Percentiles rank a stretch among this genome's conserved stretches.
Evolutionary conservation across 1,140 invertebrate species (phyloP).

Genomic region (Zaprionus camerounensis): DNA sequence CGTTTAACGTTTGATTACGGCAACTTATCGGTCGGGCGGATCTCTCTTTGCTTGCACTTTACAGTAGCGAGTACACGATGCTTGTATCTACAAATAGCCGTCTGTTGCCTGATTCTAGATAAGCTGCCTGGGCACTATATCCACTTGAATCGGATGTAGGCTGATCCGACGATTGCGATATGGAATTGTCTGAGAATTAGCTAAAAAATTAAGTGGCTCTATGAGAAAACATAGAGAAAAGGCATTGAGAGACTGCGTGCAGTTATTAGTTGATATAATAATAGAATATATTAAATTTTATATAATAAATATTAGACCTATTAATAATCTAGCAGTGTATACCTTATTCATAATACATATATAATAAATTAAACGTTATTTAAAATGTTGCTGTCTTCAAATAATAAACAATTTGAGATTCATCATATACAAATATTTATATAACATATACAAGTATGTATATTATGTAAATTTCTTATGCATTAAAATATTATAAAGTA

Average conservation of each 20-base stretch:
- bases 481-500: not conserved
- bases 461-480: not conserved
- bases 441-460: too few relatives aligned
- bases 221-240: not conserved
- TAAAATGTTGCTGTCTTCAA: not conserved
- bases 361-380: not conserved
- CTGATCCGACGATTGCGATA: constrained; percentile 23
- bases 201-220: not conserved
- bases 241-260: not conserved
- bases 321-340: too few relatives aligned
- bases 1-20: constrained; percentile 77
- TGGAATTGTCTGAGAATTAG: constrained; percentile 4
- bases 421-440: too few relatives aligned
- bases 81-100: constrained; percentile 29
- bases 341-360: too few relatives aligned
- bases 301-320: too few relatives aligned
- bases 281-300: too few relatives aligned
- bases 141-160: constrained; percentile 38
- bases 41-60: constrained; percentile 40
- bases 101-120: constrained; percentile 59
- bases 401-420: not conserved
- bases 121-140: constrained; percentile 18
- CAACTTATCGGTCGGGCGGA: constrained; percentile 63
- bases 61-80: constrained; percentile 46
- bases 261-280: not conserved